Evolutionary conservation across 2,797 vertebrate genomes (phyloP).

Genomic region (Xyrichtys novacula): DNA sequence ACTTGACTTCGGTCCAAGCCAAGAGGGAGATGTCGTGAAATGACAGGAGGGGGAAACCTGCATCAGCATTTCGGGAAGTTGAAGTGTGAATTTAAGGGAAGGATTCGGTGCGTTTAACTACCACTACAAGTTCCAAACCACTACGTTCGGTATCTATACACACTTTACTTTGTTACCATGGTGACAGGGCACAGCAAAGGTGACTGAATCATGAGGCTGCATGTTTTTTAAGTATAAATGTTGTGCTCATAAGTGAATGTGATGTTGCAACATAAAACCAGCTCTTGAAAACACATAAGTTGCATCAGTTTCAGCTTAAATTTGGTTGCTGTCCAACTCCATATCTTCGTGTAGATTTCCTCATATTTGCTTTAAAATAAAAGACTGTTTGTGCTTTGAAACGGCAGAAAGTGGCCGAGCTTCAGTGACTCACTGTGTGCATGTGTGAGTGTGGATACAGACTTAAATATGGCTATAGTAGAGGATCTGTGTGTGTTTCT

Average conservation of each 20-base stretch:
- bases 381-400: constrained; percentile 52
- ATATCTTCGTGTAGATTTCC: constrained; percentile 26
- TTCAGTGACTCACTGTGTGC: constrained; percentile 57
- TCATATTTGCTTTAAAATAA: constrained; percentile 51
- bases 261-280: constrained; percentile 11
- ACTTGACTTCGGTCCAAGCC: constrained; percentile 2
- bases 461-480: constrained; percentile 69
- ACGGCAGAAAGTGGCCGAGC: constrained; percentile 53
- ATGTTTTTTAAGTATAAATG: constrained; percentile 44
- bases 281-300: constrained; percentile 27
- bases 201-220: constrained; percentile 78
- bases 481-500: constrained; percentile 36
- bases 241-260: constrained; percentile 26
- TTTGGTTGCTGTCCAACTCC: constrained; percentile 26
- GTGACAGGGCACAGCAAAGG: constrained; percentile 84
- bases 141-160: constrained; percentile 82
- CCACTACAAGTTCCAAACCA: constrained; percentile 77
- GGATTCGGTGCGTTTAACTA: constrained; percentile 69
- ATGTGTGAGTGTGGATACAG: constrained; percentile 57
- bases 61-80: constrained; percentile 28
- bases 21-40: background rate
- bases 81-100: background rate
- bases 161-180: constrained; percentile 84
- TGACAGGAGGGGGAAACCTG: constrained; percentile 13
- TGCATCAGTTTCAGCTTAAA: constrained; percentile 23